These are phyloP conservation scores for Dipodomys spectabilis DNA, from an alignment of 2,113 vertebrate species.

Conservation along the genomic window DNA sequence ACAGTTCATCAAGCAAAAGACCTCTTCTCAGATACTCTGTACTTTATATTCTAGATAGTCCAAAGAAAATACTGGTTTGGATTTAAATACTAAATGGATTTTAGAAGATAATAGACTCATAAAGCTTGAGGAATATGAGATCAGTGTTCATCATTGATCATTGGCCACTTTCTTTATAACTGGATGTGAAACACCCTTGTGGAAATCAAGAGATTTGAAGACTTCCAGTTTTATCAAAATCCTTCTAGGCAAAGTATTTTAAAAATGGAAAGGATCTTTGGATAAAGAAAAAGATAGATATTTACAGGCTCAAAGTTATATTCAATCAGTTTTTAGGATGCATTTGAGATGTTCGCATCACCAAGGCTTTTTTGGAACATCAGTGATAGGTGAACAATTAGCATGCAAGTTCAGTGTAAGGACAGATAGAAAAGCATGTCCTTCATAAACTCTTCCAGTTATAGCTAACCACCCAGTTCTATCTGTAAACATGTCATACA, in stretches of 20 bases:
- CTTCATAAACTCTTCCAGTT: not conserved
- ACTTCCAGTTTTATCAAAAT: constrained; percentile 36
- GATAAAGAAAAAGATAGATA: constrained; percentile 48
- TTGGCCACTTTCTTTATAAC: constrained; percentile 2
- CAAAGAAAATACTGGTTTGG: not conserved
- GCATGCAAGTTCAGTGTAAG: not conserved
- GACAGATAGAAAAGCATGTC: not conserved
- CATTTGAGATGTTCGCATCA: not conserved
- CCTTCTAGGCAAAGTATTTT: constrained; percentile 8
- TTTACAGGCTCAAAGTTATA: not conserved
- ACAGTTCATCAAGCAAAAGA: not conserved
- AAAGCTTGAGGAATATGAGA: not conserved
- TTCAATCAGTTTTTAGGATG: not conserved
- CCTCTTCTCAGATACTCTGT: constrained; percentile 1
- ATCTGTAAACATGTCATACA: constrained; percentile 28
- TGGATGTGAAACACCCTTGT: not conserved
- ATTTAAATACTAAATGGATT: not conserved
- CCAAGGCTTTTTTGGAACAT: not conserved
- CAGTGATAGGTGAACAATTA: not conserved
- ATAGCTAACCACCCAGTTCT: constrained; percentile 6
- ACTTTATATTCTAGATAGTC: not conserved
- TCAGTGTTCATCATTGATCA: not conserved
- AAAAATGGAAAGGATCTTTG: constrained; percentile 41
- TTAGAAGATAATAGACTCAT: constrained; percentile 32
- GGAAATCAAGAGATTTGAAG: constrained; percentile 13